phyloP scores from a whole-genome alignment of 2,113 vertebrate genomes.

The Thryonomys swinderianus region DNA sequence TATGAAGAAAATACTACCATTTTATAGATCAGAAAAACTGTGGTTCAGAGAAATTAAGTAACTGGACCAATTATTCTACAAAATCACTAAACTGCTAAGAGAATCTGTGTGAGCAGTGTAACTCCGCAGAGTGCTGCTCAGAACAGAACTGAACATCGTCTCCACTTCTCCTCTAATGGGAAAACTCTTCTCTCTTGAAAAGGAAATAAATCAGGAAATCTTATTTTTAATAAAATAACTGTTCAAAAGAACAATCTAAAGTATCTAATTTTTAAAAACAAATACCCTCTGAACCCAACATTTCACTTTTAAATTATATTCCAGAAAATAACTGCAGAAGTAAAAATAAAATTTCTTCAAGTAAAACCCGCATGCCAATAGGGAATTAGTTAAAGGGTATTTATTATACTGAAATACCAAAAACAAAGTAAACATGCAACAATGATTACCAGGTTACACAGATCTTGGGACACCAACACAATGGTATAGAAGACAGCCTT shows the following conservation, averaged over 20 bases:
- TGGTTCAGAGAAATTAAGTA: background rate
- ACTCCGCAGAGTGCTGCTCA: background rate
- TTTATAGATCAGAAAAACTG: slow-evolving; percentile 20
- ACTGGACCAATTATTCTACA: background rate
- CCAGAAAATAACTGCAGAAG: background rate
- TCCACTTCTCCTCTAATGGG: background rate
- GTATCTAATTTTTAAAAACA: background rate
- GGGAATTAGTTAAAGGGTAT: background rate
- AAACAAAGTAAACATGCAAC: background rate
- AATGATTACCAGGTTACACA: background rate
- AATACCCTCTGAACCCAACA: slow-evolving; percentile 3
- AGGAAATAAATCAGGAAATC: slow-evolving; percentile 19
- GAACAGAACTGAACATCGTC: background rate
- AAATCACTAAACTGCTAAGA: background rate
- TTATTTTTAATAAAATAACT: background rate
- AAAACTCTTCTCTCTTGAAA: slow-evolving; percentile 15
- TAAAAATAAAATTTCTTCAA: background rate
- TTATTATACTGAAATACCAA: background rate
- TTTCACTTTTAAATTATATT: slow-evolving; percentile 35
- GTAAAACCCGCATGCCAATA: background rate
- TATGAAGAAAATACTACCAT: background rate
- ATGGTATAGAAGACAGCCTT: background rate
- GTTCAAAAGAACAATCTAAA: background rate
- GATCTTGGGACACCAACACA: background rate
- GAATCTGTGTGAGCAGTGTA: background rate